These are phyloP conservation scores for Nautilus pompilius DNA, from an alignment of 1,140 invertebrate species.

Conservation along the genomic window DNA sequence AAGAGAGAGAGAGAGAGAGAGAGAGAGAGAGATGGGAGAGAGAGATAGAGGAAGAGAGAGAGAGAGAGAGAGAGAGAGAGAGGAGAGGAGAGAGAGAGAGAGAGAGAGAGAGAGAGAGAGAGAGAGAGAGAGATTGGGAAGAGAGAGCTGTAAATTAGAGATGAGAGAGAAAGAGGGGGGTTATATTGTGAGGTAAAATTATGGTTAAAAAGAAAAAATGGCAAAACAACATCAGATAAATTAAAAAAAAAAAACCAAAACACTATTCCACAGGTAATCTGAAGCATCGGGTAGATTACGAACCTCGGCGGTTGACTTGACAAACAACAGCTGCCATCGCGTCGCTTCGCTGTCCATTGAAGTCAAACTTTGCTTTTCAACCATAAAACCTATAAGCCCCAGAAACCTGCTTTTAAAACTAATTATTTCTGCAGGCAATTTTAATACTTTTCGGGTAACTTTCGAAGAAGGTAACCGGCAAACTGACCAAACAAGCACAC, in stretches of 20 bases:
- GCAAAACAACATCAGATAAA: conserved; percentile 1
- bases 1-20: background rate
- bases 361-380: too few species aligned
- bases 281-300: background rate
- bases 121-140: background rate
- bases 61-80: background rate
- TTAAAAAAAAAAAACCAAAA: background rate
- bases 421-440: too few species aligned
- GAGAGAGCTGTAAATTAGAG: background rate
- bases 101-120: background rate
- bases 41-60: background rate
- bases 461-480: too few species aligned
- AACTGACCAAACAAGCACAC: too few species aligned
- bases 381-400: too few species aligned
- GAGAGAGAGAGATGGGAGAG: background rate
- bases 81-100: background rate
- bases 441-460: too few species aligned
- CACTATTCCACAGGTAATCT: conserved; percentile 1
- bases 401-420: too few species aligned
- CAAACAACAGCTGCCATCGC: background rate
- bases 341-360: too few species aligned
- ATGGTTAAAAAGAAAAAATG: background rate
- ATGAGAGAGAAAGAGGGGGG: background rate
- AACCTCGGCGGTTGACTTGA: background rate
- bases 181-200: too few species aligned